Evolutionary conservation across 2,797 vertebrate species (phyloP).

Genomic region (Notolepis coatsorum): DNA sequence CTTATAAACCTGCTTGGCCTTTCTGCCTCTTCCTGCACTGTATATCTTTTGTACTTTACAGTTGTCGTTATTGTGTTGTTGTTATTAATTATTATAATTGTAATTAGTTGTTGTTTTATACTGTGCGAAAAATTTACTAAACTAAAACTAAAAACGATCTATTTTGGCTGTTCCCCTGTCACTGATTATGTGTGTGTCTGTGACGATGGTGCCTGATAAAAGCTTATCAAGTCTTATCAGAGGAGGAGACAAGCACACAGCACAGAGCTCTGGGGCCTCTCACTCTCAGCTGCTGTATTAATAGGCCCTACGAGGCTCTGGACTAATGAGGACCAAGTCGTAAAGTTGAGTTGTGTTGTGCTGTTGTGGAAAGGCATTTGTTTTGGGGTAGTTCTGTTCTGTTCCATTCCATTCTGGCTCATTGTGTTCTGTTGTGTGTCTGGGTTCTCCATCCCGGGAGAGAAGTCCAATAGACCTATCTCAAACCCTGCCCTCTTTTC

Average conservation of each 20-base stretch:
- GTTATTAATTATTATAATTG: no score
- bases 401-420: not conserved
- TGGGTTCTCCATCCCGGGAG: no score
- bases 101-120: no score
- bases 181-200: conserved; percentile 5
- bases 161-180: conserved; percentile 22
- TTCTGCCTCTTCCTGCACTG: no score
- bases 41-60: no score
- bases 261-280: conserved; percentile 22
- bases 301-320: conserved; percentile 14
- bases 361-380: not conserved
- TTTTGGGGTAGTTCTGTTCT: conserved; percentile 41
- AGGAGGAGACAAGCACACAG: conserved; percentile 3
- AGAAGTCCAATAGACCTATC: no score
- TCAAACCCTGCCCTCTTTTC: no score
- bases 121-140: no score
- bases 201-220: conserved; percentile 14
- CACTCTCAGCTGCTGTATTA: conserved; percentile 21
- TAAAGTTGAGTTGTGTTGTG: conserved; percentile 3
- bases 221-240: conserved; percentile 20
- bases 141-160: no score
- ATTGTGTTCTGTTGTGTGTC: no score
- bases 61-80: no score
- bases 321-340: not conserved
- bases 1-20: no score